phyloP scores from a whole-genome alignment of 2,113 vertebrate genomes.

The Brachyhypopomus occidentalis region DNA sequence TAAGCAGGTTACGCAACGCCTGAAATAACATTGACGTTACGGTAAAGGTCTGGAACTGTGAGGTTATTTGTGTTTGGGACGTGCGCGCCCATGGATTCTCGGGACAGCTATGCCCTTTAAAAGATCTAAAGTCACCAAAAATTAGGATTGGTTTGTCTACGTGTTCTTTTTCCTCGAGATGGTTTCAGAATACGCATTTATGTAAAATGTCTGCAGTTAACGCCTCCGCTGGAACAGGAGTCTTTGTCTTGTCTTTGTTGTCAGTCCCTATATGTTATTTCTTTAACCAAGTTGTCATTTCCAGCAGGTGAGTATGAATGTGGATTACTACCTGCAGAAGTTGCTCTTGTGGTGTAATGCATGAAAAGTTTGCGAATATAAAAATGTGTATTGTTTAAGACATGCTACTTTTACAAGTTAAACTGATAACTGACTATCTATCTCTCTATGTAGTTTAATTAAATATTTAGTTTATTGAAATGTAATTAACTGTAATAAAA shows the following conservation, averaged over 20 bases:
- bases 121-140: no score
- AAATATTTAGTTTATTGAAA: no score
- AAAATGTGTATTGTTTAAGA: no score
- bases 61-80: background rate
- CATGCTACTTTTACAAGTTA: no score
- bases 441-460: no score
- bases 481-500: no score
- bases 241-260: conserved; percentile 85
- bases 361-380: no score
- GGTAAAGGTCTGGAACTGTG: background rate
- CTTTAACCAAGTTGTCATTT: conserved; percentile 79
- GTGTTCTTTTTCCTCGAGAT: background rate
- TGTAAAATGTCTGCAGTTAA: conserved; percentile 71
- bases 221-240: conserved; percentile 85
- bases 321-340: no score
- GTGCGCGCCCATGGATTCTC: background rate
- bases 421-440: no score
- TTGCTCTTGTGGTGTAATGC: no score
- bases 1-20: background rate
- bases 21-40: background rate
- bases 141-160: no score
- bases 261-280: conserved; percentile 86
- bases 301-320: conserved; percentile 75
- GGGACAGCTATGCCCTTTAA: no score
- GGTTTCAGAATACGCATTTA: background rate